Evolutionary conservation across 2,113 vertebrate genomes (phyloP).

Genomic region (Microcebus ravelobensis): DNA sequence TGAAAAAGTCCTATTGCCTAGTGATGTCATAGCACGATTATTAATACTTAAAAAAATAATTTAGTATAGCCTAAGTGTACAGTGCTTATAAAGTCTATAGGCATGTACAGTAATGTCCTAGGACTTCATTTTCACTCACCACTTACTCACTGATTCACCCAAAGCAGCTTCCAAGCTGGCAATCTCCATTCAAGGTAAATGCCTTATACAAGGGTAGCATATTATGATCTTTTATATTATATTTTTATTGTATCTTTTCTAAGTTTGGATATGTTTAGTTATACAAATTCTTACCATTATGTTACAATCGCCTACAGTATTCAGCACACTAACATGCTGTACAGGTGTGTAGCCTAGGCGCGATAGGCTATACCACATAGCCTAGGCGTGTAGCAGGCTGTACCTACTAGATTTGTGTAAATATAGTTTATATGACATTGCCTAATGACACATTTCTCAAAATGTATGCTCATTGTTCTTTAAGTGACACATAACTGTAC

Average conservation of each 20-base stretch:
- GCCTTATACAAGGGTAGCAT: background rate
- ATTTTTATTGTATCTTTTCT: background rate
- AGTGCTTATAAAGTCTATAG: background rate
- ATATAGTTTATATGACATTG: background rate
- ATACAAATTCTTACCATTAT: background rate
- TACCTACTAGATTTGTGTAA: background rate
- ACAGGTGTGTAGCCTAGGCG: background rate
- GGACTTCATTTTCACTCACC: background rate
- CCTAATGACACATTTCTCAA: background rate
- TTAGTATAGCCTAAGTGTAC: background rate
- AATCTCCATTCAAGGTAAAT: background rate
- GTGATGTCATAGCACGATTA: background rate
- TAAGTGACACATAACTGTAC: background rate
- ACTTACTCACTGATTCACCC: background rate
- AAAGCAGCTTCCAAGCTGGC: background rate
- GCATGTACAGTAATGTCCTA: too few relatives aligned
- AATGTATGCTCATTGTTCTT: background rate
- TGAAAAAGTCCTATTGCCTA: background rate
- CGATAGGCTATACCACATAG: background rate
- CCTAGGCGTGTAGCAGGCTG: background rate
- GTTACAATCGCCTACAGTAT: background rate
- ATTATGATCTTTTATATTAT: background rate
- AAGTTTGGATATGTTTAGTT: background rate
- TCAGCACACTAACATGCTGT: background rate
- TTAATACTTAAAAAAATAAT: background rate